phyloP scores from a whole-genome alignment of 2,797 vertebrate species.

The Sebastes kiyomatsui region DNA sequence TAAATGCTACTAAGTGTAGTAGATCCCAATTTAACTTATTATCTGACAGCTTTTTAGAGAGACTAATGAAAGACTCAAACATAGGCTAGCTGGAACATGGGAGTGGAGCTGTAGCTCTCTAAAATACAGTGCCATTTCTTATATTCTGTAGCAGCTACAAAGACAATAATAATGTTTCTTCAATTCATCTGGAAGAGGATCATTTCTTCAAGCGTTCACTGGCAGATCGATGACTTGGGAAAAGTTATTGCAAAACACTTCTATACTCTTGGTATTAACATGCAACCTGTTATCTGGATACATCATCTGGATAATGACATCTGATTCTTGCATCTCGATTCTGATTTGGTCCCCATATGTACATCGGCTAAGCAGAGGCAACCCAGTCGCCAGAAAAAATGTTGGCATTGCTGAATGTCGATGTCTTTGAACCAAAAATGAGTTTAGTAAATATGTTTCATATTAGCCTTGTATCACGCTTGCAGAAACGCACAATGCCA shows the following conservation, averaged over 20 bases:
- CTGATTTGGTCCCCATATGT: not conserved
- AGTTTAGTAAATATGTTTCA: fast-evolving
- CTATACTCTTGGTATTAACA: too few relatives aligned
- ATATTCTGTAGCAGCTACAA: not conserved
- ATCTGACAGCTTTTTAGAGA: not conserved
- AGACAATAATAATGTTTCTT: not conserved
- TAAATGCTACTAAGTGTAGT: not conserved
- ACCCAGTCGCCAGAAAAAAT: not conserved
- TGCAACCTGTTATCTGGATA: not conserved
- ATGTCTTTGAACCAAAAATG: fast-evolving
- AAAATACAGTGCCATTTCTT: not conserved
- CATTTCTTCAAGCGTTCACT: too few relatives aligned
- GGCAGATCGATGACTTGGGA: too few relatives aligned
- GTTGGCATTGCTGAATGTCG: not conserved
- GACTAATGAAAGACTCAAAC: not conserved
- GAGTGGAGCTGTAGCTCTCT: not conserved
- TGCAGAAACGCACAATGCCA: not conserved
- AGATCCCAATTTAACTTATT: not conserved
- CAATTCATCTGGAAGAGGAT: not conserved
- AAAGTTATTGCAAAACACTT: too few relatives aligned
- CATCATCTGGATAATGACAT: not conserved
- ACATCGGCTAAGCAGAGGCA: not conserved
- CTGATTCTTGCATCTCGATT: not conserved
- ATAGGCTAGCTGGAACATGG: not conserved
- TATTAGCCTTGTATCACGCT: not conserved